phyloP scores from a whole-genome alignment of 2,888 invertebrate species.

The Trissolcus japonicus region DNA sequence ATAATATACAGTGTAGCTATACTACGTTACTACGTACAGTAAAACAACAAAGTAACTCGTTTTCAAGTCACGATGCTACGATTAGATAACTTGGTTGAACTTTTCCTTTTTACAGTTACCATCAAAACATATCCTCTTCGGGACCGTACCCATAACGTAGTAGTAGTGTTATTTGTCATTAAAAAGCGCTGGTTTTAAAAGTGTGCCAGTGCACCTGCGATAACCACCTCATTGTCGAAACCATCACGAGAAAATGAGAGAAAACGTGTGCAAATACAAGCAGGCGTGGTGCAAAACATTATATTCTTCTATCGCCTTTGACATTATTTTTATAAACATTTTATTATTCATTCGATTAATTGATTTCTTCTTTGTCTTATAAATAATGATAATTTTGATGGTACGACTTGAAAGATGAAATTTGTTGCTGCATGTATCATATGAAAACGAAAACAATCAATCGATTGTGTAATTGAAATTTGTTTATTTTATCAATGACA shows the following conservation, averaged over 20 bases:
- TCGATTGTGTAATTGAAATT: too few species aligned
- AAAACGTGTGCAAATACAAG: slow-evolving; percentile 25
- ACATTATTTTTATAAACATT: too few species aligned
- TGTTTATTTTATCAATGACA: slow-evolving; percentile 11
- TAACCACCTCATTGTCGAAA: slow-evolving; percentile 17
- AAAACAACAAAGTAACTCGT: too few species aligned
- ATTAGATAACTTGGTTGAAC: slow-evolving; percentile 39
- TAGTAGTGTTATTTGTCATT: background rate
- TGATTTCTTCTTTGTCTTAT: too few species aligned
- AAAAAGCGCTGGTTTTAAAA: slow-evolving; percentile 14
- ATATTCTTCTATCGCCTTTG: too few species aligned
- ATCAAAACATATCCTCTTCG: slow-evolving; percentile 40
- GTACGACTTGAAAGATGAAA: too few species aligned
- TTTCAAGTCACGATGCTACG: slow-evolving; percentile 21
- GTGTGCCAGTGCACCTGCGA: slow-evolving; percentile 42
- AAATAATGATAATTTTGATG: too few species aligned
- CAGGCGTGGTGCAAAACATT: slow-evolving; percentile 29
- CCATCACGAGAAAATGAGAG: slow-evolving; percentile 27
- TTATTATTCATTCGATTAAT: too few species aligned
- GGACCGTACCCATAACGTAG: slow-evolving; percentile 31
- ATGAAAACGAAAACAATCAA: too few species aligned
- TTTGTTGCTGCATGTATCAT: too few species aligned
- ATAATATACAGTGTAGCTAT: background rate
- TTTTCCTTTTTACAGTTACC: slow-evolving; percentile 51
- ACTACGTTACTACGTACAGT: too few species aligned